Evolutionary conservation across 1,140 invertebrate species (phyloP), one percentile per base, ranked within the genome.

Genomic region (Magallana gigas): DNA sequence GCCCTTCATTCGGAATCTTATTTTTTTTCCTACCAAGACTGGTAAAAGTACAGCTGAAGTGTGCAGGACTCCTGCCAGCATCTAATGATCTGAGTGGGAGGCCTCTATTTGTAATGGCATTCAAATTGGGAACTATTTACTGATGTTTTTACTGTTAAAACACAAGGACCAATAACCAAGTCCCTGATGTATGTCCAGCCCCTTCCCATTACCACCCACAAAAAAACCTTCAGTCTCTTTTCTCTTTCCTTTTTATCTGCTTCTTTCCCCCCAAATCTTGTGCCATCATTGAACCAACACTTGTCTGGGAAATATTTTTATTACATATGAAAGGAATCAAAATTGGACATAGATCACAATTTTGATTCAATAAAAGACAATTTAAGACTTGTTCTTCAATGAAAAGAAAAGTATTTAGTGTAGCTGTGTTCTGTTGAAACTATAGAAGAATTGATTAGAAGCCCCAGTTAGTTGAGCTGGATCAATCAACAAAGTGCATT

Each of bases 31-130:
- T 18, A 12, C 68, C 68, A 29, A 76, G 29, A 76, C 68, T 29
- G 12, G 23, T 48, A 29, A 76, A 76, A 76, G 68, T 76, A 29
- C 68, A 76, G 12, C 68, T 76, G 36, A 9, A 76, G 23, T 76
- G 68, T 76, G 8, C 7, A 11, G 68, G 11, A 76, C 68, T 29
- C 68, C 23, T 76, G 68, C 68, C 68, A 76, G 68, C 68, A 76
- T 76, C n/a, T 76, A 76, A 76, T 76, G 68, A 76, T 76, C 36
- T 76, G 68, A 12, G 68, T 76, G 68, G 68, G 68, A 76, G 68
- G 36, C 8, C 18, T 8, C 23, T 29, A 76, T 76, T 76, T 76
- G 36, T 29, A 12, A 12, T 1, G 8, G 23, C 14, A 29, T 29
- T 12, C 68, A 76, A 29, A 29, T 48, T 12, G 23, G 23, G 23